These are phyloP conservation scores for Machaerirhynchus nigripectus DNA, from an alignment of 2,113 vertebrate species.

Conservation along the genomic window DNA sequence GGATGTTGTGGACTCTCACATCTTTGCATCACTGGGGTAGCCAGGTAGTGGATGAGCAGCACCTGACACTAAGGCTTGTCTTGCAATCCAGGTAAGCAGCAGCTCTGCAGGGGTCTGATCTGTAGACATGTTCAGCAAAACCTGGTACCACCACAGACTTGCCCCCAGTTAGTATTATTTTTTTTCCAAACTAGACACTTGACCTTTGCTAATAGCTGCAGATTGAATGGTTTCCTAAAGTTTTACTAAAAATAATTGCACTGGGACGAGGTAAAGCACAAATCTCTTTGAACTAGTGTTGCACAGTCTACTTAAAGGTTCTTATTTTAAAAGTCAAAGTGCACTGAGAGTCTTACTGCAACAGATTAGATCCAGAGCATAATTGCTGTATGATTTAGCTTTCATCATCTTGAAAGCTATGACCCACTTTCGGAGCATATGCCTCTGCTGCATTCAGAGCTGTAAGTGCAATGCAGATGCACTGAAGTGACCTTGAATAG, in stretches of 20 bases:
- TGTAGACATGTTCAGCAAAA: neutral
- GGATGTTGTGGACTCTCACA: neutral
- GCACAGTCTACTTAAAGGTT: neutral
- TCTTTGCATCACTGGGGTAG: neutral
- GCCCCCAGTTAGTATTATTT: accelerated
- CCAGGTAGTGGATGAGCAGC: neutral
- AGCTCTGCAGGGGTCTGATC: neutral
- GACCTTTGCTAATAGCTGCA: neutral
- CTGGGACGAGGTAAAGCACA: neutral
- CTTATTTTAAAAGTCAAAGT: neutral
- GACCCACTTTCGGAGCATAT: conserved; percentile 14
- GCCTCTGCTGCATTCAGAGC: neutral
- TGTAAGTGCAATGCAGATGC: neutral
- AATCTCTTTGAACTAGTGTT: neutral
- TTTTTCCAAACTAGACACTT: neutral
- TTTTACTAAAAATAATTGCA: neutral
- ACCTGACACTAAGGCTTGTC: neutral
- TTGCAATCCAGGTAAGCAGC: neutral
- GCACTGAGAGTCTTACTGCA: neutral
- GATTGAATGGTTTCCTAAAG: neutral
- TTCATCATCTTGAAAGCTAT: neutral
- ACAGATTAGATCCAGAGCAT: neutral
- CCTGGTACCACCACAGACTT: neutral
- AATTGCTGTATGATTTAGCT: conserved; percentile 9
- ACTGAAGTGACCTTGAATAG: neutral